phyloP scores from a whole-genome alignment of 2,113 vertebrate species.

The Odontesthes bonariensis region DNA sequence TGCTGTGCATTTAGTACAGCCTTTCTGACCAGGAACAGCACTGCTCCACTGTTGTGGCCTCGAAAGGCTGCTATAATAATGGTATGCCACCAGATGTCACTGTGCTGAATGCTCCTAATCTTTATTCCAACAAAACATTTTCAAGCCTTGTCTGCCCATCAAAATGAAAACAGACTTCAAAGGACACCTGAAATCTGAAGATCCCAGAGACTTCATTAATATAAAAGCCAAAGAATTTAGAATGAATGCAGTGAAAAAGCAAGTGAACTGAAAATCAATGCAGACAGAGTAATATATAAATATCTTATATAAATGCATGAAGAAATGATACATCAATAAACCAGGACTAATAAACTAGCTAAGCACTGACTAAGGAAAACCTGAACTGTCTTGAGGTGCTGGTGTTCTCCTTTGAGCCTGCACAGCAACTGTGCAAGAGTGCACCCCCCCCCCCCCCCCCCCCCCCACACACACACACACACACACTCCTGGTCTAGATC shows the following conservation, averaged over 20 bases:
- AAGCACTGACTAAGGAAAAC: slow-evolving; percentile 4
- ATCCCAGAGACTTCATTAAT: no score
- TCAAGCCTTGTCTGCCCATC: no score
- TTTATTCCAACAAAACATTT: neutral
- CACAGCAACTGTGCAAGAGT: slow-evolving; percentile 21
- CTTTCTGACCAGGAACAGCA: no score
- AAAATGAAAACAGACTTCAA: no score
- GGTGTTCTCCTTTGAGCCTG: neutral
- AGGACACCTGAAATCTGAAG: no score
- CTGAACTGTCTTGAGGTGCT: neutral
- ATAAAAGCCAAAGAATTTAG: no score
- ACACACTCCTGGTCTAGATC: neutral
- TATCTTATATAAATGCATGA: no score
- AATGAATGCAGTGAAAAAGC: no score
- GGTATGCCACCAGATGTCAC: slow-evolving; percentile 31
- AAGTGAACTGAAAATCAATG: no score
- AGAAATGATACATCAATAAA: no score
- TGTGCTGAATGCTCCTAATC: neutral
- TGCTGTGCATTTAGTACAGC: neutral
- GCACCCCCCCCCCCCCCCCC: slow-evolving; percentile 15
- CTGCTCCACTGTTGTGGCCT: no score
- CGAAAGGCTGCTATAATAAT: neutral
- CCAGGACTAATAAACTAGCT: neutral
- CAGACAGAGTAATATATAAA: neutral
- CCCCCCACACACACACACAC: no score